Conservation (phyloP, 2,797 vertebrate genomes). For the Leontopithecus rosalia region DNA sequence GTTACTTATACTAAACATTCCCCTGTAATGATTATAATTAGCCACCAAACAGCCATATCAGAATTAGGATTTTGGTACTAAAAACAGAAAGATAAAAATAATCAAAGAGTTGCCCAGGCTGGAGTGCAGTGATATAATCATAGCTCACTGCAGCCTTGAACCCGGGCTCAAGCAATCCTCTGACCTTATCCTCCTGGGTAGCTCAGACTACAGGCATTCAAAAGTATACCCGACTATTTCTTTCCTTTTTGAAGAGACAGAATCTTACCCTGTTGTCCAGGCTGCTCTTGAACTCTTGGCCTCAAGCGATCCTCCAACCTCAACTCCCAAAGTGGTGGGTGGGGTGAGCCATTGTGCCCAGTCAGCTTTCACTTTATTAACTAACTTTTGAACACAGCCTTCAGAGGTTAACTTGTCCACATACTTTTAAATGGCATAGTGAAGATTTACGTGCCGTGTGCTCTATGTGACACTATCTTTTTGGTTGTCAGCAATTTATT, state of each 20-base stretch:
- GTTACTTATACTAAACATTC: not conserved
- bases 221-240: fast-evolving
- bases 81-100: not conserved
- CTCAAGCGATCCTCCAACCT: not conserved
- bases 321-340: not conserved
- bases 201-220: not conserved
- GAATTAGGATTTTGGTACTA: not conserved
- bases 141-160: not conserved
- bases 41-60: not conserved
- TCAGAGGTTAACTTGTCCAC: not conserved
- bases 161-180: not conserved
- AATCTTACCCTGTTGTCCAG: not conserved
- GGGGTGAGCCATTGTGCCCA: not conserved
- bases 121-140: not conserved
- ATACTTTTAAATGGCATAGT: not conserved
- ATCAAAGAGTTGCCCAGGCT: not conserved
- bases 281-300: not conserved
- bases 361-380: not conserved
- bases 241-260: not conserved
- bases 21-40: not conserved
- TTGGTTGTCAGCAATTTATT: not conserved
- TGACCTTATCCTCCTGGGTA: not conserved
- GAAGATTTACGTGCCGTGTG: not conserved
- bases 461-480: not conserved
- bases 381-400: not conserved